Conservation (phyloP, 2,888 invertebrate species). For the Eupelmus urozonus region DNA sequence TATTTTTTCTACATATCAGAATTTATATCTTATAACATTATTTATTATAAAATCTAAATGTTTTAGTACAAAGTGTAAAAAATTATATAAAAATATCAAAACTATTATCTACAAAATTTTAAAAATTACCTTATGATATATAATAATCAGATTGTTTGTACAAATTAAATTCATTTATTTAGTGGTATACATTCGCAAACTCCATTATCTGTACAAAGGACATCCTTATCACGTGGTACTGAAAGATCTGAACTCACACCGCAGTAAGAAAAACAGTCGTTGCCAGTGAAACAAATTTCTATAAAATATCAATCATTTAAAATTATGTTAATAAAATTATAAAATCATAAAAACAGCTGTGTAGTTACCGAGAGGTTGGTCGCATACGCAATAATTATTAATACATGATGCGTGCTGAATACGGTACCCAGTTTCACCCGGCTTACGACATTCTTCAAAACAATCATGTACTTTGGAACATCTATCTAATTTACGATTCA, state of each 20-base stretch:
- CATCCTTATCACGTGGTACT: constrained; percentile 13
- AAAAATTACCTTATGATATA: no score
- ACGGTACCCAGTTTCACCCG: not conserved
- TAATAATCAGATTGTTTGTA: no score
- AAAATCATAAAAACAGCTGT: not conserved
- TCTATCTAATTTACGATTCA: no score
- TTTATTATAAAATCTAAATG: no score
- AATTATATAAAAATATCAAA: no score
- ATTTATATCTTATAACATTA: no score
- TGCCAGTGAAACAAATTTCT: constrained; percentile 22
- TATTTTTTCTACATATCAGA: no score
- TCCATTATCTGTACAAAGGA: constrained; percentile 19
- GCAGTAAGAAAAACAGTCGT: constrained; percentile 32
- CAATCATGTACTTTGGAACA: constrained; percentile 26
- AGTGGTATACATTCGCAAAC: constrained; percentile 24
- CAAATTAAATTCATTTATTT: no score
- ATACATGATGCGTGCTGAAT: constrained; percentile 18
- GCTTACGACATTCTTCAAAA: constrained; percentile 7
- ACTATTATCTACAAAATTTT: no score
- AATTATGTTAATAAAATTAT: not conserved
- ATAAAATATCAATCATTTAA: not conserved
- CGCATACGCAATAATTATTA: constrained; percentile 18
- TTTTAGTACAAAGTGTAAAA: no score
- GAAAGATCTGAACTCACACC: constrained; percentile 19
- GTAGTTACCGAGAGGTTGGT: constrained; percentile 18